Evolutionary conservation across 1,140 invertebrate genomes (phyloP).

Genomic region (Zaprionus capensis): DNA sequence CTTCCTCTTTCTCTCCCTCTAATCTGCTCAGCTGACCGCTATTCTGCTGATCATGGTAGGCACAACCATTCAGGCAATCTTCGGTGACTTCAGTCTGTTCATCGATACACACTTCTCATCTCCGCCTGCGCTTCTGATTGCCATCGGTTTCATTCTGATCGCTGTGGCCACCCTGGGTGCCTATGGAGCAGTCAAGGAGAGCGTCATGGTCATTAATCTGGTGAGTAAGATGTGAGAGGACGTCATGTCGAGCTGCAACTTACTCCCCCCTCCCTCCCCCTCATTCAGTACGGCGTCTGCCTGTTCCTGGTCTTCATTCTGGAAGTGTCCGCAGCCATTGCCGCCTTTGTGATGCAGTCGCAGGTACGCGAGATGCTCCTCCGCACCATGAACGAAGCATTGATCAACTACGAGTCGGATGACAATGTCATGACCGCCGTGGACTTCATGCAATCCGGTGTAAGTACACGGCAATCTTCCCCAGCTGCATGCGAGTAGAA

Average conservation of each 20-base stretch:
- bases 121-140: conserved; percentile 90
- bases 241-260: background rate
- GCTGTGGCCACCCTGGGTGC: conserved; percentile 92
- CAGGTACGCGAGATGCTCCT: conserved; percentile 86
- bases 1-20: conserved; percentile 32
- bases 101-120: conserved; percentile 89
- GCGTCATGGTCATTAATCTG: conserved; percentile 91
- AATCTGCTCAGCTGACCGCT: conserved; percentile 87
- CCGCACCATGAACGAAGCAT: conserved; percentile 86
- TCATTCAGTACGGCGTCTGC: conserved; percentile 90
- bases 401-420: conserved; percentile 86
- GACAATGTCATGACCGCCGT: conserved; percentile 85
- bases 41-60: conserved; percentile 91
- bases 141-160: conserved; percentile 91
- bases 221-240: conserved; percentile 85
- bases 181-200: conserved; percentile 92
- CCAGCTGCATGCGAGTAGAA: background rate
- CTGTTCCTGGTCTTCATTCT: conserved; percentile 91
- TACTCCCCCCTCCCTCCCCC: background rate
- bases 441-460: conserved; percentile 88
- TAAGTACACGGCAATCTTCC: conserved; percentile 82
- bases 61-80: conserved; percentile 90
- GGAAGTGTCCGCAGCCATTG: conserved; percentile 92
- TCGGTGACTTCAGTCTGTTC: conserved; percentile 90
- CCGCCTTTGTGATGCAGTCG: conserved; percentile 89